Evolutionary conservation across 2,888 invertebrate species (phyloP).

Genomic region (Melikaiella ostensackeni): DNA sequence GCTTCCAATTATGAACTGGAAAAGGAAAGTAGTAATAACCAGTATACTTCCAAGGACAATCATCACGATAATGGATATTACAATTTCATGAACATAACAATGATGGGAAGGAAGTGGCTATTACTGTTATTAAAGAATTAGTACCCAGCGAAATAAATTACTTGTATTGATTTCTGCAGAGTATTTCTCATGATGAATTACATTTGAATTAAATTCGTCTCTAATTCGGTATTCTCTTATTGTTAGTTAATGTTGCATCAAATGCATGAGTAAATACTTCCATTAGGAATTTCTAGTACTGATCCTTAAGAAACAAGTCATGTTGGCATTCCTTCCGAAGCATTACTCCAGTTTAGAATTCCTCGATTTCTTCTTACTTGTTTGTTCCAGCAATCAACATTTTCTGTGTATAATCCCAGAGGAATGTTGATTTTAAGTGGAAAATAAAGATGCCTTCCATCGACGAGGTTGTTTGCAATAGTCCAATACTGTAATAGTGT

Average conservation of each 20-base stretch:
- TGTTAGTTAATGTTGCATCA: background rate
- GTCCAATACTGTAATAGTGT: constrained; percentile 43
- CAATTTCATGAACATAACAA: constrained; percentile 26
- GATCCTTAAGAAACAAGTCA: background rate
- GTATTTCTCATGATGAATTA: background rate
- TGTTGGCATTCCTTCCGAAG: background rate
- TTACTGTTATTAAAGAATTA: constrained; percentile 20
- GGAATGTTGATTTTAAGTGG: constrained; percentile 36
- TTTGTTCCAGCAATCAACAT: constrained; percentile 32
- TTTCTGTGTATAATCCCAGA: constrained; percentile 3
- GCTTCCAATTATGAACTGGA: constrained; percentile 15
- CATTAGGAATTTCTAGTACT: background rate
- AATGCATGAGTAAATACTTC: background rate
- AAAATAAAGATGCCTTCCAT: constrained; percentile 38
- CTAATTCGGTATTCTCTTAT: background rate
- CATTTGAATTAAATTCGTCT: background rate
- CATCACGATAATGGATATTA: constrained; percentile 33
- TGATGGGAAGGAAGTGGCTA: constrained; percentile 15
- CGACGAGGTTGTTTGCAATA: constrained; percentile 23
- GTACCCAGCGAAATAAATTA: constrained; percentile 10
- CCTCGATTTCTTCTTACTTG: constrained; percentile 15
- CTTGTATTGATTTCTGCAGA: background rate
- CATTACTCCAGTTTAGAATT: constrained; percentile 20
- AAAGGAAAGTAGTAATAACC: constrained; percentile 22
- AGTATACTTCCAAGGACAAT: constrained; percentile 28